Evolutionary conservation across 2,113 vertebrate genomes (phyloP).

Genomic region (Sylvia atricapilla): DNA sequence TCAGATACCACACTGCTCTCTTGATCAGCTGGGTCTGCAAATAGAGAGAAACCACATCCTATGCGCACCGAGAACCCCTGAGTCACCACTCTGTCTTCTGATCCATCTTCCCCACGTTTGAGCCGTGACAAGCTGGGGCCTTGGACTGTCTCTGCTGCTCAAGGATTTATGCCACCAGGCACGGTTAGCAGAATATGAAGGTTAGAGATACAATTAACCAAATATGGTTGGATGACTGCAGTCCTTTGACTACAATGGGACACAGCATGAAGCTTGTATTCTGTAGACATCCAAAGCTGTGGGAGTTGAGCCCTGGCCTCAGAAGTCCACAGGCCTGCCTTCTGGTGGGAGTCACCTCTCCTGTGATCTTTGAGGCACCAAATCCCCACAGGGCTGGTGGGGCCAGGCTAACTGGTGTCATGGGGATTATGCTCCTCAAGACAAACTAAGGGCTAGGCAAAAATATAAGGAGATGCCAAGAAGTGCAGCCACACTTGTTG

Average conservation of each 20-base stretch:
- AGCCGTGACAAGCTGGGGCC: not conserved
- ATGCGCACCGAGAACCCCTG: not conserved
- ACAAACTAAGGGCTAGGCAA: not conserved
- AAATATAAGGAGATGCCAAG: not conserved
- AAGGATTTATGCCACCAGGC: not conserved
- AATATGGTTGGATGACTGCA: not conserved
- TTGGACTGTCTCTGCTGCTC: not conserved
- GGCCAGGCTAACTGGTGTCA: not conserved
- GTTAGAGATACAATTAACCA: not conserved
- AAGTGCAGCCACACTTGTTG: not conserved
- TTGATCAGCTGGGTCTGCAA: constrained; percentile 17
- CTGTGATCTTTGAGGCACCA: not conserved
- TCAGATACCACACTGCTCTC: not conserved
- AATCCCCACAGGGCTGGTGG: not conserved
- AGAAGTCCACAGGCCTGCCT: not conserved
- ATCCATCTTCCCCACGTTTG: not conserved
- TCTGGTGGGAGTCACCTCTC: not conserved
- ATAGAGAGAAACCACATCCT: not conserved
- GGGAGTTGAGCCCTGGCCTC: not conserved
- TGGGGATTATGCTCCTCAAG: not conserved
- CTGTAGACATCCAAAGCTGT: not conserved
- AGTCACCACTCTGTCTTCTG: not conserved
- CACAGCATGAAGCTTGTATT: not conserved
- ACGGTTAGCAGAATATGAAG: not conserved
- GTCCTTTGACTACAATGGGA: not conserved